phyloP scores from a whole-genome alignment of 2,888 invertebrate genomes.

The Coenonympha glycerion region DNA sequence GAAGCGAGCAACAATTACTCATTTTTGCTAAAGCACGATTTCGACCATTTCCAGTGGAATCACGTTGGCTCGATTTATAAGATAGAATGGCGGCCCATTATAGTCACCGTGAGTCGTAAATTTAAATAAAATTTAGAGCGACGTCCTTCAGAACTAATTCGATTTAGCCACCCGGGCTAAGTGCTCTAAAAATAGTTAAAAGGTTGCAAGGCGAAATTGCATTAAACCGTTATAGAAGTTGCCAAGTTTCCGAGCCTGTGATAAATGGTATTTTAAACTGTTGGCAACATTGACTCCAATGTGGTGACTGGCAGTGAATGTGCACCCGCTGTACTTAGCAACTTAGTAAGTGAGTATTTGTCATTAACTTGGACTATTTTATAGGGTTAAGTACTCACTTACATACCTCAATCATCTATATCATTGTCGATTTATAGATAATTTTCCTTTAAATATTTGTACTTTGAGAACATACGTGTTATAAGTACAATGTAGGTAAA shows the following conservation, averaged over 20 bases:
- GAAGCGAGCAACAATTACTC: too few species aligned
- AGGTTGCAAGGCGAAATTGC: constrained; percentile 57
- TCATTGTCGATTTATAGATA: too few species aligned
- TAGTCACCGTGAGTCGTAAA: constrained; percentile 12
- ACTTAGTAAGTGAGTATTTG: too few species aligned
- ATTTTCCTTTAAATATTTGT: too few species aligned
- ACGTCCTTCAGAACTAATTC: constrained; percentile 40
- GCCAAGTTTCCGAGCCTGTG: constrained; percentile 47
- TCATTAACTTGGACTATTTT: too few species aligned
- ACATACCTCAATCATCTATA: too few species aligned
- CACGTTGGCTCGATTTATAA: too few species aligned
- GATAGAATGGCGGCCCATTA: constrained; percentile 10
- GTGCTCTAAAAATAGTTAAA: constrained; percentile 50
- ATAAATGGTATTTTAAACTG: constrained; percentile 67
- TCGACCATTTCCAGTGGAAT: too few species aligned
- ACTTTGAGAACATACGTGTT: too few species aligned
- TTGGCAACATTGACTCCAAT: constrained; percentile 53
- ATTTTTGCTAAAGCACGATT: too few species aligned
- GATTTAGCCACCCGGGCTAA: constrained; percentile 41
- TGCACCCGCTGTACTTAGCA: constrained; percentile 16
- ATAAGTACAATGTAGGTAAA: too few species aligned
- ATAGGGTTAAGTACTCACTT: too few species aligned
- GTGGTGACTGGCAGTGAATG: constrained; percentile 36
- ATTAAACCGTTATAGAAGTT: constrained; percentile 55
- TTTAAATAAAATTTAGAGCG: constrained; percentile 16